Conservation (phyloP, 2,113 vertebrate species). For the Globicephala melas region DNA sequence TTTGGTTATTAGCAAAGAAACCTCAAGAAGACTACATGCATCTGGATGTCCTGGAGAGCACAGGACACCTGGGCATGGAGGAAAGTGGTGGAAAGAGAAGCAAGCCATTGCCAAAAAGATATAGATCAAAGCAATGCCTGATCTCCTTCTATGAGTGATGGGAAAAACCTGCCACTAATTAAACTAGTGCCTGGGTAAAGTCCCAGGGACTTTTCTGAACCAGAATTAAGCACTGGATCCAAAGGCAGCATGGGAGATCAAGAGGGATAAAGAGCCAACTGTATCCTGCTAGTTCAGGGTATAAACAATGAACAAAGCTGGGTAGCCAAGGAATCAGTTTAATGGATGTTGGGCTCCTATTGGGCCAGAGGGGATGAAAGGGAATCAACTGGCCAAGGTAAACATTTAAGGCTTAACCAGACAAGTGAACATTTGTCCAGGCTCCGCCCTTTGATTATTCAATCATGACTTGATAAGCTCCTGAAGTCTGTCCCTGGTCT, state of each 20-base stretch:
- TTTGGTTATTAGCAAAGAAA: neutral
- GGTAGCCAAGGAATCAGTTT: neutral
- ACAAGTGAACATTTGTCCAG: conserved; percentile 30
- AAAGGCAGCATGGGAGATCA: conserved; percentile 28
- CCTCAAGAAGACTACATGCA: neutral
- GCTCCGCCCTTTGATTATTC: conserved; percentile 17
- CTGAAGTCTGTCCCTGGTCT: neutral
- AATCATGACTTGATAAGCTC: conserved; percentile 26
- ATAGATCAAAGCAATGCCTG: conserved; percentile 35
- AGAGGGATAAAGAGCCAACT: conserved; percentile 29
- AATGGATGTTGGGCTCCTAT: neutral
- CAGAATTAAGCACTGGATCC: neutral
- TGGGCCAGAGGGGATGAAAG: neutral
- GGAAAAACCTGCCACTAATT: conserved; percentile 45
- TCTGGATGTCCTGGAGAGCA: neutral
- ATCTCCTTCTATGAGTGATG: neutral
- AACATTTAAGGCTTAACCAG: conserved; percentile 40
- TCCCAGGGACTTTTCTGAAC: conserved; percentile 44
- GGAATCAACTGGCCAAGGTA: neutral
- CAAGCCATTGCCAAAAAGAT: conserved; percentile 9
- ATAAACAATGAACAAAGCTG: conserved; percentile 51
- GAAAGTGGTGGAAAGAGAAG: neutral
- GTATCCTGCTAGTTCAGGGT: neutral
- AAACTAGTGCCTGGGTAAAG: conserved; percentile 34
- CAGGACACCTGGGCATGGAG: neutral